phyloP scores from a whole-genome alignment of 2,113 vertebrate genomes.

The Plectropomus leopardus region DNA sequence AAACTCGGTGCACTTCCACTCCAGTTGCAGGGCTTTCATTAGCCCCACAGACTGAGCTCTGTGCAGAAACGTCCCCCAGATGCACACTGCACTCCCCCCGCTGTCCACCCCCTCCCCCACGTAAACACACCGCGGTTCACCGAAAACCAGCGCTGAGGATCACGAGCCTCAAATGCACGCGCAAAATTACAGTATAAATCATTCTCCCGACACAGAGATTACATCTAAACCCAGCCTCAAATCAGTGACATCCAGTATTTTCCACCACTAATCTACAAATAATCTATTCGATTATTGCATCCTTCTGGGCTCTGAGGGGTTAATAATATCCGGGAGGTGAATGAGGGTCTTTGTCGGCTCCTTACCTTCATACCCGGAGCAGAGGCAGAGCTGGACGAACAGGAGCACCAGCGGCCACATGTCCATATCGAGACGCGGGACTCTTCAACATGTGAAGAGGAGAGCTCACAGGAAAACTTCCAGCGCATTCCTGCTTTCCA shows the following conservation, averaged over 20 bases:
- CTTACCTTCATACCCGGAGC: conserved; percentile 85
- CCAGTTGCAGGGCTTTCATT: conserved; percentile 36
- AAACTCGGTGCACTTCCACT: background rate
- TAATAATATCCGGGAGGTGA: background rate
- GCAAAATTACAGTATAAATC: background rate
- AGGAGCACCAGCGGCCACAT: conserved; percentile 79
- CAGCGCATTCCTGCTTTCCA: conserved; percentile 80
- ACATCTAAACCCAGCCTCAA: background rate
- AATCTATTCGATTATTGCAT: background rate
- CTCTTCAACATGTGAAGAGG: conserved; percentile 64
- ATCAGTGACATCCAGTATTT: background rate
- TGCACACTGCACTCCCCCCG: conserved; percentile 75
- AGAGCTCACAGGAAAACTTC: conserved; percentile 72
- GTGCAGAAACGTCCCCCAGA: conserved; percentile 69
- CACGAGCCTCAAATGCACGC: conserved; percentile 24
- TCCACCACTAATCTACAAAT: background rate
- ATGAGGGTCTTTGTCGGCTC: background rate
- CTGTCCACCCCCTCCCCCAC: conserved; percentile 81
- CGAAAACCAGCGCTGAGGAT: conserved; percentile 2
- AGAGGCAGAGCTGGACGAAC: conserved; percentile 74
- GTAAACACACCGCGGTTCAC: conserved; percentile 78
- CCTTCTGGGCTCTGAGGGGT: background rate
- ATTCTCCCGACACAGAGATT: background rate
- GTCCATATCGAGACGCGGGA: conserved; percentile 77
- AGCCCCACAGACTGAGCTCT: conserved; percentile 50